Base-by-base conservation (phyloP, 2,797 vertebrate genomes). In the Pogoniulus pusillus region DNA sequence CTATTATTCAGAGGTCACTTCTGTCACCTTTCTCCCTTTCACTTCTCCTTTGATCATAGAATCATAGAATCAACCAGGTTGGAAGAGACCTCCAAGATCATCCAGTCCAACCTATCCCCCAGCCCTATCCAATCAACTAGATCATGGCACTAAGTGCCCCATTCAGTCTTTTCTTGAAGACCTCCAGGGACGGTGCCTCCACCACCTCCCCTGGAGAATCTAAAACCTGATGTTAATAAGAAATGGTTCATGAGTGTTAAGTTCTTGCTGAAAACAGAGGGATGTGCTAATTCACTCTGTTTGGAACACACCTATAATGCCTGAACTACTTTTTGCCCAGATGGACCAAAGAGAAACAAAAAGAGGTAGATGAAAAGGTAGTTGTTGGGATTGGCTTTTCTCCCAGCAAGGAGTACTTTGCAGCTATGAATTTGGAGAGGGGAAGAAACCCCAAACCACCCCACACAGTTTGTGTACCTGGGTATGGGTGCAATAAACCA, bases 211-310 rank as follows among this genome's bases (percentile, higher is more conserved):
- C 71, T 65, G 26, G 57, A 89, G 81, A 94, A 66, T 92, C 88
- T 93, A 91, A 96, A 94, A 73, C 85, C 88, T 71, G 85, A 93
- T 8, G 86, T 94, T 95, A 93, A 96, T 91, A 75, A 93, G 82
- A 95, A 94, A n/a, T 0, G 4, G 59, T 82, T 94, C 89, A 88
- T 13, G 82, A 79, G 70, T 10, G 9, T 20, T 20, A 85, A 85
- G 60, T 24, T 72, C 68, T 74, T 0, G 2, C 39, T 85, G 90
- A 79, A 95, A 85, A 90, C 84, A 83, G 49, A 78, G 51, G 49
- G 73, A 58, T 60, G 35, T 29, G 59, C 57, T 60, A 17, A 60
- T 82, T 78, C 75, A 63, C 26, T 27, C 35, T 24, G n/a, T 51
- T 30, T 70, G 53, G 93, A 87, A 84, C 55, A 92, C 45, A 53